Conservation (phyloP, 92 coral and sea anemone species). For the Actinernus sp. region DNA sequence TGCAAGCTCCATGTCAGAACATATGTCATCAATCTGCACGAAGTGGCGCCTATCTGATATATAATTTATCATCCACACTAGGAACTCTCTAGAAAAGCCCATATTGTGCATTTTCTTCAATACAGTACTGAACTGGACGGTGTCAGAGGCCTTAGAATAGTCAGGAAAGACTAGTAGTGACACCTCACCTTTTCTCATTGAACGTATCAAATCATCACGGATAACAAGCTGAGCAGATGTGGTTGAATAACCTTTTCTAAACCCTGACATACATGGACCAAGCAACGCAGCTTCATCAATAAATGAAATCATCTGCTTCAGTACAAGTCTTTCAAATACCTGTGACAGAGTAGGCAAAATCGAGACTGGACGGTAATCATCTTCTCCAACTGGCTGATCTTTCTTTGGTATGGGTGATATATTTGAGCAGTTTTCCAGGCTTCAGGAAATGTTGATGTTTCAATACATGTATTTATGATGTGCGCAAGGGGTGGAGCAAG, state of each 20-base stretch:
- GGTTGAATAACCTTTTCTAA: conserved; percentile 11
- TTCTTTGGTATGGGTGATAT: conserved; percentile 49
- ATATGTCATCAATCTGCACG: not conserved
- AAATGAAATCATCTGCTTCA: conserved; percentile 7
- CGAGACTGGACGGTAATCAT: conserved; percentile 48
- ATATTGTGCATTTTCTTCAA: not conserved
- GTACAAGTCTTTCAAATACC: conserved; percentile 27
- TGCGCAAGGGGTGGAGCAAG: conserved; percentile 14
- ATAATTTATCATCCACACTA: not conserved
- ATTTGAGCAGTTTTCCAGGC: conserved; percentile 47
- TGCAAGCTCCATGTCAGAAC: not conserved
- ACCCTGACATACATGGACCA: not conserved
- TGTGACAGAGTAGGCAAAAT: conserved; percentile 37
- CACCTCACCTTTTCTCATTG: not conserved
- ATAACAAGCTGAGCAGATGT: conserved; percentile 10
- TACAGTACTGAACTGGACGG: not conserved
- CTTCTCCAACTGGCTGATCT: conserved; percentile 11
- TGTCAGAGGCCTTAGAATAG: not conserved
- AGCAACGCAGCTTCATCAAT: not conserved
- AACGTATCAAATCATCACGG: conserved; percentile 1
- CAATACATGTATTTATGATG: conserved; percentile 30
- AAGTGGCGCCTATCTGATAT: not conserved
- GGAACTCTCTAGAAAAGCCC: not conserved
- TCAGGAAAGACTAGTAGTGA: not conserved
- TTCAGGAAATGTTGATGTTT: not conserved